Evolutionary conservation across 2,888 invertebrate genomes (phyloP).

Genomic region (Netelia virgata): DNA sequence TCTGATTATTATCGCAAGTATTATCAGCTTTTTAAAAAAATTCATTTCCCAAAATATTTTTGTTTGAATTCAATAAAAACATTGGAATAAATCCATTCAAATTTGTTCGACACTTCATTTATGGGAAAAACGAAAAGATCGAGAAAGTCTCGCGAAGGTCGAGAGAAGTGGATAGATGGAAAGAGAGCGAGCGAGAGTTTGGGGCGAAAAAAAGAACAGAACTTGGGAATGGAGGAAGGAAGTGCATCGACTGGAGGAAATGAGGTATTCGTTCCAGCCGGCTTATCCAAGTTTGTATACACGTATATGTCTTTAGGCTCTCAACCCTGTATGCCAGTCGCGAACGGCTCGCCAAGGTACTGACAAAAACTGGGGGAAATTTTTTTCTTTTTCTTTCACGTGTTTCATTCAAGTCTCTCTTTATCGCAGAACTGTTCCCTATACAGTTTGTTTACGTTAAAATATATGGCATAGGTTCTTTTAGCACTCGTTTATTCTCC

Average conservation of each 20-base stretch:
- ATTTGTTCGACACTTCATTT: too few relatives aligned
- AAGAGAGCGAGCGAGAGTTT: conserved; percentile 26
- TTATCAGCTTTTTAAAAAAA: too few relatives aligned
- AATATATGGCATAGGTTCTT: too few relatives aligned
- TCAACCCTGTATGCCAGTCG: conserved; percentile 26
- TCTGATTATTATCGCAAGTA: too few relatives aligned
- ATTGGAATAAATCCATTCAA: too few relatives aligned
- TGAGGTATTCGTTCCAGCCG: conserved; percentile 73
- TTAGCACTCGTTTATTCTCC: too few relatives aligned
- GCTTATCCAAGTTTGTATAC: conserved; percentile 64
- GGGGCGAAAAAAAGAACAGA: conserved; percentile 39
- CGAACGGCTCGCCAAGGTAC: neutral
- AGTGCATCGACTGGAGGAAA: conserved; percentile 78
- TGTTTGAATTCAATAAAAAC: too few relatives aligned
- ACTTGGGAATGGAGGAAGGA: conserved; percentile 76
- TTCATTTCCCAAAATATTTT: too few relatives aligned
- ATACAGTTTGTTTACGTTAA: too few relatives aligned
- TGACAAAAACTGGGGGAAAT: neutral
- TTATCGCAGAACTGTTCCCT: too few relatives aligned
- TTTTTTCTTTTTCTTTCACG: neutral
- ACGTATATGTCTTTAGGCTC: neutral
- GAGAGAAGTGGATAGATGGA: neutral
- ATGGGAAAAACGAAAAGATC: conserved; percentile 47
- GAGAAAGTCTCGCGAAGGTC: too few relatives aligned
- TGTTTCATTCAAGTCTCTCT: too few relatives aligned